phyloP scores from a whole-genome alignment of 2,888 invertebrate genomes.

The Nymphalis polychloros region DNA sequence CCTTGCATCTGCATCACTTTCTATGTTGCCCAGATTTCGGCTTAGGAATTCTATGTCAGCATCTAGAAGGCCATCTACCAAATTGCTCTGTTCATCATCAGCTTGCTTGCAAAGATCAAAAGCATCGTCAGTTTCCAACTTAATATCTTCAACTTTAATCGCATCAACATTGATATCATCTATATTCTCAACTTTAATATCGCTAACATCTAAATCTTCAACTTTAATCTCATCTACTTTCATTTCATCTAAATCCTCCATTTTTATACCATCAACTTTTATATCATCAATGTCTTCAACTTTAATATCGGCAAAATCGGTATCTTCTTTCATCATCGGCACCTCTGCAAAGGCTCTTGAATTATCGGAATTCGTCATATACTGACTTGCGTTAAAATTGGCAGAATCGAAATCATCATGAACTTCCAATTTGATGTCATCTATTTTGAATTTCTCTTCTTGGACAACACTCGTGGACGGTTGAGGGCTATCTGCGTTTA shows the following conservation, averaged over 20 bases:
- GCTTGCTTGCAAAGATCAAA: constrained; percentile 67
- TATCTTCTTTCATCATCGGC: constrained; percentile 66
- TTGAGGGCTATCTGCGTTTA: constrained; percentile 67
- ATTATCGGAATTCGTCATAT: constrained; percentile 62
- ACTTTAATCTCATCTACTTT: constrained; percentile 72
- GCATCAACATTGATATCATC: constrained; percentile 66
- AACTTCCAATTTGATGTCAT: constrained; percentile 69
- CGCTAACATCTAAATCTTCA: constrained; percentile 65
- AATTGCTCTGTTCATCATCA: constrained; percentile 64
- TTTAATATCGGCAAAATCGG: constrained; percentile 74
- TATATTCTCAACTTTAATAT: constrained; percentile 70
- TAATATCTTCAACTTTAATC: constrained; percentile 74
- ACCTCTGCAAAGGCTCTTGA: constrained; percentile 68
- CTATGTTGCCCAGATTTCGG: constrained; percentile 74
- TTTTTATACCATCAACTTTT: constrained; percentile 72
- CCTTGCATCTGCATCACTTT: constrained; percentile 77
- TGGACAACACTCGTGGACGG: constrained; percentile 61
- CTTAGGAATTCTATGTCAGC: constrained; percentile 79
- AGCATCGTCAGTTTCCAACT: constrained; percentile 68
- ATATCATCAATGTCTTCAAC: constrained; percentile 76
- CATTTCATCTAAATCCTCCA: constrained; percentile 69
- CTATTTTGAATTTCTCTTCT: constrained; percentile 67
- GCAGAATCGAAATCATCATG: constrained; percentile 65
- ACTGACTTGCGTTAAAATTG: constrained; percentile 69
- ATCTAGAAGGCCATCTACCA: constrained; percentile 74